Conservation (phyloP, 2,797 vertebrate species). For the Cryptoprocta ferox region DNA sequence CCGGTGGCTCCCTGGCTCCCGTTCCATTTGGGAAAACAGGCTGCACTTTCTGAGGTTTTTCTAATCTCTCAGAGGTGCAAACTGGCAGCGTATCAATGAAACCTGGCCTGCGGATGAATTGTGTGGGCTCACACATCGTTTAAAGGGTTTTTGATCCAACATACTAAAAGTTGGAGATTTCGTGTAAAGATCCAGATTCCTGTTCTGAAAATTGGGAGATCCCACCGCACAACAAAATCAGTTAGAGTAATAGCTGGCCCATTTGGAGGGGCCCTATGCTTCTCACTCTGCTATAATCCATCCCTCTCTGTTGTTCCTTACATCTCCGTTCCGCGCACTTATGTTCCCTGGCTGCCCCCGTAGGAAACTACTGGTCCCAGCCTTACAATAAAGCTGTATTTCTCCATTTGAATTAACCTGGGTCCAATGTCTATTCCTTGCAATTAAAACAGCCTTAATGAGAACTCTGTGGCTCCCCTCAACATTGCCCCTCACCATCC, state of each 20-base stretch:
- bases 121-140: not conserved
- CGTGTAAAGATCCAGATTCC: not conserved
- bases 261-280: not conserved
- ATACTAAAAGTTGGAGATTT: not conserved
- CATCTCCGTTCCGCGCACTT: not conserved
- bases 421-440: not conserved
- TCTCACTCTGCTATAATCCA: not conserved
- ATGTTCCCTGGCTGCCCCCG: not conserved
- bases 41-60: not conserved
- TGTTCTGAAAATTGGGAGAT: not conserved
- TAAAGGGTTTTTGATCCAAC: not conserved
- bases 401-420: not conserved
- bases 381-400: not conserved
- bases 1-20: not conserved
- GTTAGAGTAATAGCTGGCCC: fast-evolving
- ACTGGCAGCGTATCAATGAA: not conserved
- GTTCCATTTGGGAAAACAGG: not conserved
- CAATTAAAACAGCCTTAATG: not conserved
- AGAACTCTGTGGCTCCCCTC: not conserved
- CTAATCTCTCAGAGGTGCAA: not conserved
- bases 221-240: not conserved
- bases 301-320: not conserved
- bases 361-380: not conserved
- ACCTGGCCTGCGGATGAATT: not conserved
- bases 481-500: not conserved